Conservation (phyloP, 1,140 invertebrate species). For the Ceratina australensis region DNA sequence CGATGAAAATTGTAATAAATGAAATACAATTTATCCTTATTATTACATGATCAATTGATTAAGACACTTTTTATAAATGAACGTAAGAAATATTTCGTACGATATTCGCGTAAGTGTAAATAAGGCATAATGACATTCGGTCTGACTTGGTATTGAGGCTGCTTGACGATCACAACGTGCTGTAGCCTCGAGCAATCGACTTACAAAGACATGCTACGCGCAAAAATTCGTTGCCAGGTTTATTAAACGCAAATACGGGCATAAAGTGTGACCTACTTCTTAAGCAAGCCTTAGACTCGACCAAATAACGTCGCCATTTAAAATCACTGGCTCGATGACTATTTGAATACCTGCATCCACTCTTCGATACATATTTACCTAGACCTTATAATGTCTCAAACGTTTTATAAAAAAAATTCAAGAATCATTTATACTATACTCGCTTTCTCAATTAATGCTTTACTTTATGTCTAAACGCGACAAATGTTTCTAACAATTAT, state of each 20-base stretch:
- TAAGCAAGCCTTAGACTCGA: background rate
- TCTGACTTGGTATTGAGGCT: slow-evolving; percentile 10
- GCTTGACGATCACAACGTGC: slow-evolving; percentile 14
- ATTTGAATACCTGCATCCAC: background rate
- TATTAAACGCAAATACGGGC: slow-evolving; percentile 25
- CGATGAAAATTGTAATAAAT: too few relatives aligned
- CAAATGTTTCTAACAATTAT: too few relatives aligned
- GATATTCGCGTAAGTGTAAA: background rate
- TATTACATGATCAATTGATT: too few relatives aligned
- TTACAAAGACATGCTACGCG: slow-evolving; percentile 24
- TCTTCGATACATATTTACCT: background rate
- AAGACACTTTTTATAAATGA: too few relatives aligned
- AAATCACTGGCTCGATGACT: background rate
- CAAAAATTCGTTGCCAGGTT: slow-evolving; percentile 21
- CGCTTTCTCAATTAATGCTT: too few relatives aligned
- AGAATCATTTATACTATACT: too few relatives aligned
- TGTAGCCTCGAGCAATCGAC: slow-evolving; percentile 1
- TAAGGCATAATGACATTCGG: slow-evolving; percentile 33
- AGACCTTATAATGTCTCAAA: too few relatives aligned
- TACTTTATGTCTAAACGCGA: too few relatives aligned
- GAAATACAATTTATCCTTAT: too few relatives aligned
- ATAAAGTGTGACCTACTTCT: slow-evolving; percentile 20
- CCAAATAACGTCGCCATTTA: slow-evolving; percentile 4
- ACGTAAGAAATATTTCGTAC: too few relatives aligned
- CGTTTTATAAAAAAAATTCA: too few relatives aligned